Evolutionary conservation across 2,113 vertebrate genomes (phyloP).

Genomic region (Speoplatyrhinus poulsoni): DNA sequence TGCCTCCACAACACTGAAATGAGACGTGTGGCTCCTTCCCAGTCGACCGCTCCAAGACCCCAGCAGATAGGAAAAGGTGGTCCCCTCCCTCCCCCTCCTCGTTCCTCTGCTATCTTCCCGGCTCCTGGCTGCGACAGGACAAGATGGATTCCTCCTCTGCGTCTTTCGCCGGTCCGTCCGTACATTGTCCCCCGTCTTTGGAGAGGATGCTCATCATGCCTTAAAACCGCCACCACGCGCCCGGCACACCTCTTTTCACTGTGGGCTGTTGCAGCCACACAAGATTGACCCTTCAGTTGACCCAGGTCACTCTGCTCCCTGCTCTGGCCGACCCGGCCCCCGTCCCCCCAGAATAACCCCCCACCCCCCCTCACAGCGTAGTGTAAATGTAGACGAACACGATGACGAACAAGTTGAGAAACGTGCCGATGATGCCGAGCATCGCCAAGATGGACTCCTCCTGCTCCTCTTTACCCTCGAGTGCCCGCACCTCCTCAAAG

Average conservation of each 20-base stretch:
- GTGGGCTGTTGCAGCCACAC: too few species aligned
- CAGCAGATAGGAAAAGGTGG: constrained; percentile 3
- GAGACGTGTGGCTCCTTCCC: constrained; percentile 16
- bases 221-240: neutral
- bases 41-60: constrained; percentile 13
- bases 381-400: constrained; percentile 91
- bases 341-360: neutral
- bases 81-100: constrained; percentile 44
- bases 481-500: constrained; percentile 82
- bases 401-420: constrained; percentile 89
- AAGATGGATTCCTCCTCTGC: constrained; percentile 39
- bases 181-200: constrained; percentile 13
- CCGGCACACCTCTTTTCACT: neutral
- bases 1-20: neutral
- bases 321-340: too few species aligned
- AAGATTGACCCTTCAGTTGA: too few species aligned
- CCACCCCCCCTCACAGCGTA: constrained; percentile 79
- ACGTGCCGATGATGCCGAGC: constrained; percentile 87
- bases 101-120: constrained; percentile 66
- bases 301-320: too few species aligned
- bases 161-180: constrained; percentile 8
- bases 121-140: constrained; percentile 25
- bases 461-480: constrained; percentile 88
- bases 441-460: constrained; percentile 89
- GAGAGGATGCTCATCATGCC: constrained; percentile 28